phyloP scores from a whole-genome alignment of 2,888 invertebrate genomes.

The Cephonodes hylas region DNA sequence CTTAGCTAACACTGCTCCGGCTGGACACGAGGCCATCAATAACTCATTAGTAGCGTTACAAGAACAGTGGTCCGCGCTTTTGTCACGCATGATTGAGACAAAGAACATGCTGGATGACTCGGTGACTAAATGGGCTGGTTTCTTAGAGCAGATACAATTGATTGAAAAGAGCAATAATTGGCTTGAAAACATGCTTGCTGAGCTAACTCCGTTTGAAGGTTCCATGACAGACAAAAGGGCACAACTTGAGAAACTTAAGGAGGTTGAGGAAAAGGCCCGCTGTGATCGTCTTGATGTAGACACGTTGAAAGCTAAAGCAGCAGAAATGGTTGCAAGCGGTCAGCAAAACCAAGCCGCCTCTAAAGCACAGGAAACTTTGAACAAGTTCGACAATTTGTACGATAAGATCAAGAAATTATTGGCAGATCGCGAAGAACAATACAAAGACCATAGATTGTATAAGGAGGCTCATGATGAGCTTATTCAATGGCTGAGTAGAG shows the following conservation, averaged over 20 bases:
- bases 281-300: slow-evolving; percentile 96
- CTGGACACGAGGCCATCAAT: slow-evolving; percentile 93
- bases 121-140: slow-evolving; percentile 94
- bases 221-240: slow-evolving; percentile 92
- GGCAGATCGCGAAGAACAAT: slow-evolving; percentile 90
- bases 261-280: slow-evolving; percentile 92
- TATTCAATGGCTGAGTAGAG: slow-evolving; percentile 92
- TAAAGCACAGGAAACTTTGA: slow-evolving; percentile 92
- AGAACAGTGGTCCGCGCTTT: slow-evolving; percentile 93
- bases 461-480: slow-evolving; percentile 96
- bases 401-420: slow-evolving; percentile 89
- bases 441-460: slow-evolving; percentile 92
- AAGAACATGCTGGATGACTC: slow-evolving; percentile 93
- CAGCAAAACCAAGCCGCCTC: slow-evolving; percentile 91
- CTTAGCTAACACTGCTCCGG: slow-evolving; percentile 93
- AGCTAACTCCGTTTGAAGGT: slow-evolving; percentile 87
- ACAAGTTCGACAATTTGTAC: slow-evolving; percentile 90
- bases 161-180: slow-evolving; percentile 90
- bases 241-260: slow-evolving; percentile 92
- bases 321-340: slow-evolving; percentile 92
- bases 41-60: slow-evolving; percentile 90
- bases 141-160: slow-evolving; percentile 92
- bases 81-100: slow-evolving; percentile 94
- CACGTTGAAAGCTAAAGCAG: slow-evolving; percentile 89
- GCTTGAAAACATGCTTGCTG: slow-evolving; percentile 87